Evolutionary conservation across 1,140 invertebrate species (phyloP), one percentile per base, ranked within the genome.

Genomic region (Drosophila arizonae): DNA sequence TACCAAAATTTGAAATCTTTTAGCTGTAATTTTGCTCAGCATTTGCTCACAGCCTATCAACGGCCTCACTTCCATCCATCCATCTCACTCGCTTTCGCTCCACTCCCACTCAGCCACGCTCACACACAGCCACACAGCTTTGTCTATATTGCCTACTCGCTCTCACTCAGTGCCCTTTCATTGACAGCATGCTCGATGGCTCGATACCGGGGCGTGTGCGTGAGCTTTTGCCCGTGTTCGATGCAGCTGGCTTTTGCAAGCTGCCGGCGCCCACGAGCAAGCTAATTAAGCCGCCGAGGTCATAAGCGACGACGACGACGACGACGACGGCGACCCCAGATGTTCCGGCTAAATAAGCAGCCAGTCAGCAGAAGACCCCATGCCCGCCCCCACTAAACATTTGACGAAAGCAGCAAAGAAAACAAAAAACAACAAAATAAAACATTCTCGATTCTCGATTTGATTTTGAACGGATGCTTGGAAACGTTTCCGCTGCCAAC

Each of bases 141-240:
- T 33, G 9, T 54, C 30, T 45, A 6, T 17, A 39, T 13, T 10
- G 21, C 9, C 21, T 24, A n/a, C 50, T 28, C 50, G 9, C 50
- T 51, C 50, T n/a, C 17, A 9, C 9, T 17, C 52, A 9, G n/a
- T 21, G 13, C 10, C 4, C 46, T 67, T 33, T 65, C 13, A 26
- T 3, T 39, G 54, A 17, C 65, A 94, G 94, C 92, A 92, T 94
- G 72, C 92, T 93, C 26, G 93, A 93, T 41, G 94, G 93, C 5
- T 94, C 93, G 9, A 93, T 94, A 48, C 93, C 93, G 24, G 95
- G 95, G 66, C 93, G 95, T 87, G 95, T 96, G 56, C 94, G 95
- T 67, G 95, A 96, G 79, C 92, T 96, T 51, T 92, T 96, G 66
- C 96, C 96, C 33, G 96, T 96, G 15, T 96, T 97, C 90, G 96